Base-by-base conservation (phyloP, 1,140 invertebrate genomes). In the Apis laboriosa region DNA sequence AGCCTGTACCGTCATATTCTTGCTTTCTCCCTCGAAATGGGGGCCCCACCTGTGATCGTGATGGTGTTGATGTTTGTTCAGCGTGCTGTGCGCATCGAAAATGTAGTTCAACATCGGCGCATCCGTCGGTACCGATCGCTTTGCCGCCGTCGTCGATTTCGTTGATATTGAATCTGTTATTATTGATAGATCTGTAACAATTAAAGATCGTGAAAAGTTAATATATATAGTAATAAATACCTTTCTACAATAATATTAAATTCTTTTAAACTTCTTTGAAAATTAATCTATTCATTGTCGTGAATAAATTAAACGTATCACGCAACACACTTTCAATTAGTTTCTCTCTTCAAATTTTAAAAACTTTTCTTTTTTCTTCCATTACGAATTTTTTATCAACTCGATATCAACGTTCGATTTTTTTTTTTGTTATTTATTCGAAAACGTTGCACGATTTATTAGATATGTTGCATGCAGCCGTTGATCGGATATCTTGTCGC, bases 1-100 rank as follows among this genome's bases (percentile, higher is more conserved):
- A 70, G 97, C 95, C 85, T 97, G 96, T n/a, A 97, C 96, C 2
- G 97, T 97, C 77, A 97, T 96, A 90, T 97, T 97, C 70, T 95
- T 96, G 15, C 95, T 92, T 88, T 97, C 95, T 53, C 95, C 95
- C 90, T 97, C 96, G 88, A 97, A 97, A 86, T 96, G 96, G 56
- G 96, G 96, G 67, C 96, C 96, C 94, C 96, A 96, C 89, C 95
- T 95, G 84, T 96, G 95, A 86, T 96, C 95, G 78, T 96, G 95
- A 87, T 95, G 95, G 88, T 96, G 96, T 85, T 96, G 95, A 91
- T 96, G 96, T 80, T 96, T 96, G 92, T 97, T 95, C 64, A 95
- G 94, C 61, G 95, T 95, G 21, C 95, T 96, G 86, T 96, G 95
- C 0, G 96, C 95, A 88, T 97, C 96, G 88, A 96, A 96, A 80